Evolutionary conservation across 2,113 vertebrate genomes (phyloP).

Genomic region (Macroglossus sobrinus): DNA sequence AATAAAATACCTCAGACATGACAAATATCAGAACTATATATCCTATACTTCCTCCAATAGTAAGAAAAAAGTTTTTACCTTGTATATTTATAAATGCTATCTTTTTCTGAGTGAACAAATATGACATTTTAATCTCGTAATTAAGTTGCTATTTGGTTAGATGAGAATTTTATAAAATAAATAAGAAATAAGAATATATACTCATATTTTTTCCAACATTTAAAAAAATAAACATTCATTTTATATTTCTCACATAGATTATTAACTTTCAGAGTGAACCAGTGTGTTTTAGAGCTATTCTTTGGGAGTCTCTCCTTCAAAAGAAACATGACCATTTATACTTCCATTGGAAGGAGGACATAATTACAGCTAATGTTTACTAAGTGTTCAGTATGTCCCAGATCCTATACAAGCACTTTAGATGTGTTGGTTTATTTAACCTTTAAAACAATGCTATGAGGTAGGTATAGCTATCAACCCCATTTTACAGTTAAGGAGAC

Average conservation of each 20-base stretch:
- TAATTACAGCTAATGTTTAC: not conserved
- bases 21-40: not conserved
- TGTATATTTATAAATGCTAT: not conserved
- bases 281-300: not conserved
- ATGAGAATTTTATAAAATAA: conserved; percentile 9
- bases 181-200: not conserved
- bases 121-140: not conserved
- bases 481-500: not conserved
- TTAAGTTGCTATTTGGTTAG: not conserved
- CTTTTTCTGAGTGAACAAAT: not conserved
- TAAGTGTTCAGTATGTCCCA: not conserved
- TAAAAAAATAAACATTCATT: conserved; percentile 9
- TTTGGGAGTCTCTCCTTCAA: not conserved
- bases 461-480: not conserved
- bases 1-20: conserved; percentile 16
- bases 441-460: not conserved
- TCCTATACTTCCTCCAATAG: not conserved
- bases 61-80: not conserved
- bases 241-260: not conserved
- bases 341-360: not conserved
- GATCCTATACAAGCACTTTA: not conserved
- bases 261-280: not conserved
- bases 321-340: not conserved
- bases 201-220: not conserved
- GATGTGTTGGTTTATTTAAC: not conserved